These are phyloP conservation scores for Circaetus cinerascens DNA, from an alignment of 2,113 vertebrate species.

Conservation along the genomic window DNA sequence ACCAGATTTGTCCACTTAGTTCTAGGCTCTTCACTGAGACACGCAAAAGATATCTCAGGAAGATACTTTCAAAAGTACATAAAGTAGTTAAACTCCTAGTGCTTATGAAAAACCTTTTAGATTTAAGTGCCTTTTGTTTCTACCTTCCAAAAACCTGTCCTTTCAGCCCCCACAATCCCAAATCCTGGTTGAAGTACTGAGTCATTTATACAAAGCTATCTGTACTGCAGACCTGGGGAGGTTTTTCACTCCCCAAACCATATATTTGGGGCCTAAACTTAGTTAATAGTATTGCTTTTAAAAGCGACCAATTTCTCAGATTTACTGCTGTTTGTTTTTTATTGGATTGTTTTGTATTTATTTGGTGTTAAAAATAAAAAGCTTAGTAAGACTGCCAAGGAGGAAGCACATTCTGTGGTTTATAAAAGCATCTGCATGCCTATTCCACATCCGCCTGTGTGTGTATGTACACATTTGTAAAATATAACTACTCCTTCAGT, in stretches of 20 bases:
- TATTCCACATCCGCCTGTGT: neutral
- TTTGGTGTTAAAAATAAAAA: conserved; percentile 38
- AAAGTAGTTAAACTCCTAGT: neutral
- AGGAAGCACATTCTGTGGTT: neutral
- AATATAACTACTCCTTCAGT: neutral
- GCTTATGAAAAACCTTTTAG: neutral
- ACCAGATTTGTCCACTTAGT: neutral
- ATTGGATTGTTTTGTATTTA: conserved; percentile 28
- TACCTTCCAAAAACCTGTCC: neutral
- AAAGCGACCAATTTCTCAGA: neutral
- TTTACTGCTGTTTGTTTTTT: neutral
- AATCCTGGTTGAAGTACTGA: neutral
- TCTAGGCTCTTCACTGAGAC: neutral
- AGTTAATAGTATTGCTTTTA: neutral
- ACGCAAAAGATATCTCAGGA: neutral
- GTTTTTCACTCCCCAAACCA: neutral
- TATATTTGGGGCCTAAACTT: neutral
- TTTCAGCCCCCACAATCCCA: neutral
- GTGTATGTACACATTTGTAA: neutral
- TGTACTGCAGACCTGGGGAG: neutral
- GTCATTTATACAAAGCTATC: neutral
- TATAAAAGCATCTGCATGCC: neutral
- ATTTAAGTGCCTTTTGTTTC: conserved; percentile 45
- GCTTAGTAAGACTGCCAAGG: neutral
- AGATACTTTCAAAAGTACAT: neutral